Evolutionary conservation across 2,113 vertebrate species (phyloP).

Genomic region (Ascaphus truei): DNA sequence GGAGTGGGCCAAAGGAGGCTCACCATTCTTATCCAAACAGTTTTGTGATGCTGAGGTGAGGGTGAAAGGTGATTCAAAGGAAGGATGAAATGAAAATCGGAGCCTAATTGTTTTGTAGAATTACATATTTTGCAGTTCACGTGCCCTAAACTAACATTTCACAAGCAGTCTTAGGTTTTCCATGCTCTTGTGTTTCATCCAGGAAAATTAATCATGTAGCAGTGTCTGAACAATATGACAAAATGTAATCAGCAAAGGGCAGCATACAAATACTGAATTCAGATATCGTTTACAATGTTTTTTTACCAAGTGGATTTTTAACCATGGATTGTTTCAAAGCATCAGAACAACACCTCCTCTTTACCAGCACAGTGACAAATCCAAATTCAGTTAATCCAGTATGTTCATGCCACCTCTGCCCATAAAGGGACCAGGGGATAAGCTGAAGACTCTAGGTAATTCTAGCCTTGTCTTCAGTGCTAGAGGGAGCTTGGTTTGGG

Average conservation of each 20-base stretch:
- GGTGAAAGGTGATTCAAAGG: conserved; percentile 42
- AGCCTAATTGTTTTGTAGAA: conserved; percentile 39
- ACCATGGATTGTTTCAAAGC: background rate
- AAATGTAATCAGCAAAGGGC: background rate
- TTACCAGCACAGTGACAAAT: conserved; percentile 9
- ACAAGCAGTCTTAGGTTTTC: conserved; percentile 32
- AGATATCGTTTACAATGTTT: conserved; percentile 4
- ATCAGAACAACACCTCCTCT: conserved; percentile 13
- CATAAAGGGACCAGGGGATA: background rate
- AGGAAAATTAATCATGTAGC: conserved; percentile 3
- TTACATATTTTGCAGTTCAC: conserved; percentile 13
- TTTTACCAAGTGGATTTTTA: conserved; percentile 15
- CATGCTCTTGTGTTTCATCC: conserved; percentile 43
- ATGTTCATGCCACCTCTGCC: conserved; percentile 12
- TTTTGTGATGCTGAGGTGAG: conserved; percentile 13
- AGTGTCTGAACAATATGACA: conserved; percentile 46
- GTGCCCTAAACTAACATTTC: conserved; percentile 41
- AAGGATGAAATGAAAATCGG: conserved; percentile 38
- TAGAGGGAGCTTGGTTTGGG: background rate
- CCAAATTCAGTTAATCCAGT: conserved; percentile 7
- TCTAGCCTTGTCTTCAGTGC: background rate
- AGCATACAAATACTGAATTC: background rate
- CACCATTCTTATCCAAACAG: conserved; percentile 43
- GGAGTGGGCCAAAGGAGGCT: conserved; percentile 42
- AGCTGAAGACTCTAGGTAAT: background rate